phyloP scores from a whole-genome alignment of 2,797 vertebrate genomes.

The Micromesistius poutassou region DNA sequence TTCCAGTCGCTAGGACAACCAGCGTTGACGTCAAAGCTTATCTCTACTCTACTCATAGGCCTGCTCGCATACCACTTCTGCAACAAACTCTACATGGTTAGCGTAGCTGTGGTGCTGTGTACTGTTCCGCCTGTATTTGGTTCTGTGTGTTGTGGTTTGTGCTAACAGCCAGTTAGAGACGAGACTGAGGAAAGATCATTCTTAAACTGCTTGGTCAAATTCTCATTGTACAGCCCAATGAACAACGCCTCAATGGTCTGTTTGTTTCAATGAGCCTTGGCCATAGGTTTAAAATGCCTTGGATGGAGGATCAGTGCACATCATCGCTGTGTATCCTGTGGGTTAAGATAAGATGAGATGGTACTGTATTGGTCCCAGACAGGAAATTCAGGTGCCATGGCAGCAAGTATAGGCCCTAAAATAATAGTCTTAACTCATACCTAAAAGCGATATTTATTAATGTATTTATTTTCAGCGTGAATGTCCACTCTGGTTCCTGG shows the following conservation, averaged over 20 bases:
- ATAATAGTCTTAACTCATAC: background rate
- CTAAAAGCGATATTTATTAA: background rate
- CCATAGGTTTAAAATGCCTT: background rate
- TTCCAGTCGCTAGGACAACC: constrained; percentile 17
- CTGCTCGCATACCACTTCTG: background rate
- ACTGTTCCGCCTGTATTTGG: background rate
- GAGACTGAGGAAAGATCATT: background rate
- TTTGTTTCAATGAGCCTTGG: background rate
- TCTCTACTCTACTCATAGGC: constrained; percentile 19
- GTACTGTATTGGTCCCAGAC: background rate
- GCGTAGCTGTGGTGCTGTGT: background rate
- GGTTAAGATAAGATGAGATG: background rate
- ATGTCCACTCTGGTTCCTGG: background rate
- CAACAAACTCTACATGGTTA: background rate
- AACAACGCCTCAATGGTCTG: background rate
- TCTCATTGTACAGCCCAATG: background rate
- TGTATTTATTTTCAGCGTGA: background rate
- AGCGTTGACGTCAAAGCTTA: constrained; percentile 11
- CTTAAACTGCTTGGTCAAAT: background rate
- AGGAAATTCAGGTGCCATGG: background rate
- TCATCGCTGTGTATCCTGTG: background rate
- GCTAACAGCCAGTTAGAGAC: background rate
- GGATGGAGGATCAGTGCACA: background rate
- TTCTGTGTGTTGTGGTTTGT: background rate
- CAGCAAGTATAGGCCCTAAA: background rate